Evolutionary conservation across 1,140 invertebrate species (phyloP), one percentile per base, ranked within the genome.

Genomic region (Drosophila elegans): DNA sequence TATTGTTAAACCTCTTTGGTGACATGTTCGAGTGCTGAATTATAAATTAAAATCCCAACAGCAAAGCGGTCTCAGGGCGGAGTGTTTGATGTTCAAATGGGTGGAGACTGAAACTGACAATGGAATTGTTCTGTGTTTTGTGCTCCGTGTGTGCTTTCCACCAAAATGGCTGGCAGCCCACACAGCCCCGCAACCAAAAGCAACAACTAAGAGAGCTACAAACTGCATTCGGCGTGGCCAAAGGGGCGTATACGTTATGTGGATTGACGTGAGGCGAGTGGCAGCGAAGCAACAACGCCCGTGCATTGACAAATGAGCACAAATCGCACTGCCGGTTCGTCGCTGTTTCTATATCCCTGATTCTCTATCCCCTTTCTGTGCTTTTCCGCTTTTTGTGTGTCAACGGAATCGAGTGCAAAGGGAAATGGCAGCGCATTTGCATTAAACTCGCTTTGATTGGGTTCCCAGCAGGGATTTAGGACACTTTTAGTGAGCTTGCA

Each of bases 11-110:
- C 68, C 64, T 57, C 41, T 68, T 61, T 77, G 49, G 57, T 16
- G 54, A 60, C 41, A 64, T 51, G 54, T 48, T 57, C 29, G 29
- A 66, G 56, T 59, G 53, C 64, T 75, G 45, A 63, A 79, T 83
- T 84, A 76, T 62, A 83, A 79, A 84, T 83, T 75, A 76, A 83
- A 80, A 84, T 75, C 60, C 60, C 62, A 59, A 63, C 45, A 56
- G 53, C 49, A 69, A 59, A 63, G 69, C 57, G 44, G 44, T 25
- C 34, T 44, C 44, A 36, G 29, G 10, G 46, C 32, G n/a, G 42
- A 48, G 44, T 61, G 60, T 66, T 78, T 78, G 74, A 69, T 62
- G 63, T 48, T 59, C 68, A 49, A 75, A 51, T 48, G 46, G 51
- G 25, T 36, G 32, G 46, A 16, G 48, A 25, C n/a, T 39, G 34